Conservation (phyloP, 2,797 vertebrate genomes). For the Helarctos malayanus region DNA sequence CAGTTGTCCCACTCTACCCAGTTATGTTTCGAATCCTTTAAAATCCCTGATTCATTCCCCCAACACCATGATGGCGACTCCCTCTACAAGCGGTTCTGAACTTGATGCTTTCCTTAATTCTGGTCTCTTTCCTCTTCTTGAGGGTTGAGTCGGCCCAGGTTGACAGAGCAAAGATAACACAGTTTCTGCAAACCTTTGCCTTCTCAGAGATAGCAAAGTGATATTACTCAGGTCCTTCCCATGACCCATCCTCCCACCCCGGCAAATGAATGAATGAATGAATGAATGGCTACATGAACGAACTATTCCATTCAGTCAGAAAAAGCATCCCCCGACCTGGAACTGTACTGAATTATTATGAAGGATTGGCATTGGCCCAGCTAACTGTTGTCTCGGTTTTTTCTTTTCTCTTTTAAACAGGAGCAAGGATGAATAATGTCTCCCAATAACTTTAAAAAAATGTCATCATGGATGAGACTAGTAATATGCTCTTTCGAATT, state of each 20-base stretch:
- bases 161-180: conserved; percentile 47
- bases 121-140: conserved; percentile 1
- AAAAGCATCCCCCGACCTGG: not conserved
- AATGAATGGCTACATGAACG: not conserved
- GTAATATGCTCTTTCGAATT: not conserved
- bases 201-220: conserved; percentile 18
- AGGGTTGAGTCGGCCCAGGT: conserved; percentile 44
- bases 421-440: not conserved
- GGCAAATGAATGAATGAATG: not conserved
- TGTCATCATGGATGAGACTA: not conserved
- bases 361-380: not conserved
- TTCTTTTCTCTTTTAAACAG: not conserved
- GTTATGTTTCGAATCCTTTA: not conserved
- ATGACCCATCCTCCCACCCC: not conserved
- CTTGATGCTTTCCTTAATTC: conserved; percentile 23
- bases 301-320: not conserved
- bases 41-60: not conserved
- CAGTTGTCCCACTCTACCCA: not conserved
- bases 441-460: not conserved
- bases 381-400: not conserved
- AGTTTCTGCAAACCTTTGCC: not conserved
- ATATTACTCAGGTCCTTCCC: not conserved
- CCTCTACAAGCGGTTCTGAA: not conserved
- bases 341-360: not conserved
- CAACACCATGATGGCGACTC: not conserved